Evolutionary conservation across 2,113 vertebrate species (phyloP).

Genomic region (Macrotis lagotis): DNA sequence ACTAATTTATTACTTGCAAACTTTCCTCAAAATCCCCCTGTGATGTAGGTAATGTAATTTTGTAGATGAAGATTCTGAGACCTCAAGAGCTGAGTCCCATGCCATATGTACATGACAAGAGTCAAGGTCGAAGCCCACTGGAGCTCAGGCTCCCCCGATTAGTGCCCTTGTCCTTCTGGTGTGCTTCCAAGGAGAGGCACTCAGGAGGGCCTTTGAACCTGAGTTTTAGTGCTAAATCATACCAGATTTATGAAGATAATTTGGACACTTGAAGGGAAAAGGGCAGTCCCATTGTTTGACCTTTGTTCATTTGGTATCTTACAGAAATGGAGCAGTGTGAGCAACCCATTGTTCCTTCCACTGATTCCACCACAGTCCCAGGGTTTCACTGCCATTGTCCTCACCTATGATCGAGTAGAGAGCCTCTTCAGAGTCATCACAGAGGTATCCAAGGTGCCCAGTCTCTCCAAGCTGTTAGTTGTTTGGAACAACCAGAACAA

Average conservation of each 20-base stretch:
- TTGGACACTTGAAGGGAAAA: not conserved
- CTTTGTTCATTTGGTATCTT: conserved; percentile 15
- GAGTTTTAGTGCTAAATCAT: not conserved
- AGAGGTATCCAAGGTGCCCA: conserved; percentile 97
- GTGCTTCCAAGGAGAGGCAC: not conserved
- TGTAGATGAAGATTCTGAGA: not conserved
- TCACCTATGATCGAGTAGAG: conserved; percentile 97
- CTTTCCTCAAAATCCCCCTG: not conserved
- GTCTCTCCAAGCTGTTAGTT: conserved; percentile 95
- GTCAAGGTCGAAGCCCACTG: not conserved
- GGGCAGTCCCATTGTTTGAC: not conserved
- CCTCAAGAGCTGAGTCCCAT: not conserved
- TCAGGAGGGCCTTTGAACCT: not conserved
- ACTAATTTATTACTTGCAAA: not conserved
- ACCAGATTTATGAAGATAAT: not conserved
- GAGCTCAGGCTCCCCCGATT: not conserved
- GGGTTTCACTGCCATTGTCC: conserved; percentile 96
- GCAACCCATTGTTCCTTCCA: conserved; percentile 96
- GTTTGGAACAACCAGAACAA: conserved; percentile 99
- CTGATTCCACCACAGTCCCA: conserved; percentile 96
- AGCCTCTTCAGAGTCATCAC: conserved; percentile 99
- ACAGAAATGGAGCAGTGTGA: conserved; percentile 97
- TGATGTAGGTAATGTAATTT: not conserved
- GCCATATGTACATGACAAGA: not conserved
- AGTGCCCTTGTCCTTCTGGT: not conserved